These are phyloP conservation scores for Agonopterix alstromeriana DNA, from an alignment of 2,888 invertebrate species.

Conservation along the genomic window DNA sequence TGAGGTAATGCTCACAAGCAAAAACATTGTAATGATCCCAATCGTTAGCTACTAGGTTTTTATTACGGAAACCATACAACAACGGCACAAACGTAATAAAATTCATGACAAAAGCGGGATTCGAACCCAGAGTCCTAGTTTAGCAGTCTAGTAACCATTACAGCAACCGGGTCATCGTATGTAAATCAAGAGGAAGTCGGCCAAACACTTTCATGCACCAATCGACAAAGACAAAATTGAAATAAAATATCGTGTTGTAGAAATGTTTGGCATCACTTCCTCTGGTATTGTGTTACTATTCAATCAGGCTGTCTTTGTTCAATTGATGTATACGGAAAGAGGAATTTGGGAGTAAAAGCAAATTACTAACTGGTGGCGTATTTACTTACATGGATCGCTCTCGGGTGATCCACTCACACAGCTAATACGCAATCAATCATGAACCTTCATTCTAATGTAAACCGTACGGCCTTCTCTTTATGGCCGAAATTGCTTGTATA, in stretches of 20 bases:
- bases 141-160: too few relatives aligned
- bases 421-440: neutral
- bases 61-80: too few relatives aligned
- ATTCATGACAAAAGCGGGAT: too few relatives aligned
- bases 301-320: conserved; percentile 53
- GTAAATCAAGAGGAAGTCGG: too few relatives aligned
- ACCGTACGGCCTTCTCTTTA: neutral
- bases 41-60: too few relatives aligned
- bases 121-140: too few relatives aligned
- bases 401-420: conserved; percentile 15
- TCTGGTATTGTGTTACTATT: conserved; percentile 51
- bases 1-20: too few relatives aligned
- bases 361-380: conserved; percentile 37
- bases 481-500: neutral
- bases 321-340: conserved; percentile 33
- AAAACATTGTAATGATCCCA: too few relatives aligned
- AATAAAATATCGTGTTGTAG: conserved; percentile 17
- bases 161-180: too few relatives aligned
- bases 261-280: conserved; percentile 33
- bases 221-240: too few relatives aligned
- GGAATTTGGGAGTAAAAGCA: conserved; percentile 35
- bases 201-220: too few relatives aligned
- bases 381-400: conserved; percentile 48
- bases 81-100: too few relatives aligned
- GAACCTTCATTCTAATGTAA: neutral